Evolutionary conservation across 2,888 invertebrate species (phyloP).

Genomic region (Rhingia campestris): DNA sequence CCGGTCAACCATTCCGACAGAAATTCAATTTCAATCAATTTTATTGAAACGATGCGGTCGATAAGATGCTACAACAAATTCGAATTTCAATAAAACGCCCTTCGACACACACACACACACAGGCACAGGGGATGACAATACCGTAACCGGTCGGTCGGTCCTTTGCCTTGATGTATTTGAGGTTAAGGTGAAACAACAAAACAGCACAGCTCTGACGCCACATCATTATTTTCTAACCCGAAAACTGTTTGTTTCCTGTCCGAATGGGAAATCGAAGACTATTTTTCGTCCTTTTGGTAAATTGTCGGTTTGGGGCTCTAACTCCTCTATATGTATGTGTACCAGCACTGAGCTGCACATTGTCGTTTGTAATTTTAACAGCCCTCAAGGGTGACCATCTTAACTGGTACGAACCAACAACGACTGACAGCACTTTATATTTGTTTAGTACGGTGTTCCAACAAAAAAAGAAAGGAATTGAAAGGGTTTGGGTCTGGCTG

Average conservation of each 20-base stretch:
- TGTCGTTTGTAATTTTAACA: conserved; percentile 74
- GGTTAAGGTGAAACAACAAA: conserved; percentile 73
- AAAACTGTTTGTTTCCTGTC: conserved; percentile 71
- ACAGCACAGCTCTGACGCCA: conserved; percentile 54
- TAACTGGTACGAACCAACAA: conserved; percentile 51
- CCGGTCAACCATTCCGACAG: conserved; percentile 67
- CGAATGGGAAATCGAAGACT: conserved; percentile 69
- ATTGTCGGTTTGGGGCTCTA: conserved; percentile 26
- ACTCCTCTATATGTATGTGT: neutral
- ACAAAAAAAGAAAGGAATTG: neutral
- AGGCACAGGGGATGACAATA: neutral
- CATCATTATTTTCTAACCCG: conserved; percentile 71
- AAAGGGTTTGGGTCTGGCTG: neutral
- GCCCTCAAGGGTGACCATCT: conserved; percentile 68
- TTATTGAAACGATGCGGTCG: conserved; percentile 72
- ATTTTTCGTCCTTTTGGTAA: conserved; percentile 60
- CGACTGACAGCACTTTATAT: conserved; percentile 68
- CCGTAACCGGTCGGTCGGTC: conserved; percentile 24
- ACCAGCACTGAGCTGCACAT: conserved; percentile 35
- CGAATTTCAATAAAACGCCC: conserved; percentile 66
- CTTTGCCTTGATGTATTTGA: conserved; percentile 64
- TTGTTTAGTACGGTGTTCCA: conserved; percentile 46
- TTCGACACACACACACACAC: conserved; percentile 23
- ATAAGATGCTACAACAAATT: conserved; percentile 69
- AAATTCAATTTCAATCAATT: conserved; percentile 74